Evolutionary conservation across 2,888 invertebrate species (phyloP).

Genomic region (Ectemnius continuus): DNA sequence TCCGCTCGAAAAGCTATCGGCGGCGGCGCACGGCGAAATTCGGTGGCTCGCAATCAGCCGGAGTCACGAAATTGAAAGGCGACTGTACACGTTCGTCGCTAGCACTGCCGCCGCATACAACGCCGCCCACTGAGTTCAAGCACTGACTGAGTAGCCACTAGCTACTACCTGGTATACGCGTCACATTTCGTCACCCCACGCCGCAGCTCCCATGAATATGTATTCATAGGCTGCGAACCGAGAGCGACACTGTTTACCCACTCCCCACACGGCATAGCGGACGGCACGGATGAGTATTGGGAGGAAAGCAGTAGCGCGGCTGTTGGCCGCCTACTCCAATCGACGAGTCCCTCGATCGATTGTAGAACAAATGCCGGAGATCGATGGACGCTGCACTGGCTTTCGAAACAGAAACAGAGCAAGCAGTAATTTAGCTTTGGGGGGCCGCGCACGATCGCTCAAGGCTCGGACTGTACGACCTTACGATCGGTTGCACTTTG

Average conservation of each 20-base stretch:
- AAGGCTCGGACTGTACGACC: too few relatives aligned
- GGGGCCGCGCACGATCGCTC: too few relatives aligned
- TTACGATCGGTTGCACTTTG: too few relatives aligned
- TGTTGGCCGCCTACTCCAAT: too few relatives aligned
- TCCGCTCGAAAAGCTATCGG: too few relatives aligned
- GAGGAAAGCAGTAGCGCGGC: too few relatives aligned
- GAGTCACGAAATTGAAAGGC: conserved; percentile 47
- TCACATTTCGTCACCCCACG: neutral
- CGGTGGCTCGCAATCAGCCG: conserved; percentile 46
- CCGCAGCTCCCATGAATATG: conserved; percentile 1
- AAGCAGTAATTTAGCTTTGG: too few relatives aligned
- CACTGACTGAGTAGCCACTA: conserved; percentile 56
- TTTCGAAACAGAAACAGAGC: too few relatives aligned
- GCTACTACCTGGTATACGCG: neutral
- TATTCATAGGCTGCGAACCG: neutral
- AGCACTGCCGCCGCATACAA: conserved; percentile 11
- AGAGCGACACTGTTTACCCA: neutral
- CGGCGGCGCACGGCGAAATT: conserved; percentile 40
- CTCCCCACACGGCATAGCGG: neutral
- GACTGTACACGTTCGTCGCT: neutral
- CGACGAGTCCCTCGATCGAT: too few relatives aligned
- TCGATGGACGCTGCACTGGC: too few relatives aligned
- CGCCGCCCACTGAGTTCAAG: conserved; percentile 39
- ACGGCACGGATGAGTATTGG: too few relatives aligned
- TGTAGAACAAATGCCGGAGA: too few relatives aligned